Evolutionary conservation across 1,140 invertebrate species (phyloP).

Genomic region (Steinernema feltiae): DNA sequence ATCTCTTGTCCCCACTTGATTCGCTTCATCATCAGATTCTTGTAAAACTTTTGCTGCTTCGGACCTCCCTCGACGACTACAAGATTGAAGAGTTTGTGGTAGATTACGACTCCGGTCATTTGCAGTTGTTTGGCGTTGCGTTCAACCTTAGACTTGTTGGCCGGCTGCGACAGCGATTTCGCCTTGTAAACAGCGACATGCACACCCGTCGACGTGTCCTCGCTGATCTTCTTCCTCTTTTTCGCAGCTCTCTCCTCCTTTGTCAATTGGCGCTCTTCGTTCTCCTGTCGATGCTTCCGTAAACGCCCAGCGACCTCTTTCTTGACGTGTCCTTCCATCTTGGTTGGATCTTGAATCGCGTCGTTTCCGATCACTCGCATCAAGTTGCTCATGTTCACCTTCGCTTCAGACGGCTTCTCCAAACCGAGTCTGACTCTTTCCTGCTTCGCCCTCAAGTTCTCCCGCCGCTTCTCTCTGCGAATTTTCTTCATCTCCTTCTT

Average conservation of each 20-base stretch:
- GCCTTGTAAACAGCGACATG: slow-evolving; percentile 88
- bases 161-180: slow-evolving; percentile 78
- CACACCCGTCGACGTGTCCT: slow-evolving; percentile 81
- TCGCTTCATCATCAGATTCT: slow-evolving; percentile 81
- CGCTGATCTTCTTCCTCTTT: slow-evolving; percentile 80
- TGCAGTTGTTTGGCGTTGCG: slow-evolving; percentile 91
- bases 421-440: slow-evolving; percentile 93
- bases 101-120: slow-evolving; percentile 85
- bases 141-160: slow-evolving; percentile 96
- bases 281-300: slow-evolving; percentile 71
- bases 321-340: slow-evolving; percentile 93
- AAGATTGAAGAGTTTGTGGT: slow-evolving; percentile 92
- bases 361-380: slow-evolving; percentile 96
- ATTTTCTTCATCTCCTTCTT: slow-evolving; percentile 95
- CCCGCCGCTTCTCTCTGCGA: slow-evolving; percentile 82
- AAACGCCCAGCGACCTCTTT: slow-evolving; percentile 95
- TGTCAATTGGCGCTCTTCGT: slow-evolving; percentile 84
- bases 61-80: slow-evolving; percentile 92
- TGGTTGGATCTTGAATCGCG: slow-evolving; percentile 96
- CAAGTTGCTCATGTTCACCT: slow-evolving; percentile 91
- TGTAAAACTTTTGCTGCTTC: slow-evolving; percentile 92
- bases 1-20: slow-evolving; percentile 95
- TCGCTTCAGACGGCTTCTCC: slow-evolving; percentile 90
- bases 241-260: slow-evolving; percentile 87
- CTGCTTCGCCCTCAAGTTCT: slow-evolving; percentile 94